Percentiles rank a stretch among this genome's conserved stretches.
Conservation (phyloP, 2,113 vertebrate genomes). For the Chelonoidis abingdonii region DNA sequence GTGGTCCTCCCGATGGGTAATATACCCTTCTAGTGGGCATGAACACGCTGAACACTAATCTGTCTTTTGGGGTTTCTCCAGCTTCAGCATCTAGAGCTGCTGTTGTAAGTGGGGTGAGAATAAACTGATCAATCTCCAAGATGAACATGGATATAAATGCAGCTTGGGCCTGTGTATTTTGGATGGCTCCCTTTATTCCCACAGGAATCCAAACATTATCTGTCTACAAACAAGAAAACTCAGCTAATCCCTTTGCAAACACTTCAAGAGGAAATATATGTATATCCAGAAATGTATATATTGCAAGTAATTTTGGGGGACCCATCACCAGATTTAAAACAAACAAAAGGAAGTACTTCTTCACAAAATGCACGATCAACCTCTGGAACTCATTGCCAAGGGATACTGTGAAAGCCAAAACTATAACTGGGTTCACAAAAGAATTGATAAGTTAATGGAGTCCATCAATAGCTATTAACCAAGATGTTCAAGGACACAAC, state of each 20-base stretch:
- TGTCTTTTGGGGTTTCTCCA: conserved; percentile 72
- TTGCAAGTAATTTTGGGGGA: background rate
- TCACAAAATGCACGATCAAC: background rate
- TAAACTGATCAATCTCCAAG: conserved; percentile 84
- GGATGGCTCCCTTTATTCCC: conserved; percentile 73
- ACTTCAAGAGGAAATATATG: background rate
- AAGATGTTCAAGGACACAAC: background rate
- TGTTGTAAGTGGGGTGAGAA: conserved; percentile 76
- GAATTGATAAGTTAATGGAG: background rate
- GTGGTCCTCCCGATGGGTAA: conserved; percentile 79
- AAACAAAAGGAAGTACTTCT: background rate
- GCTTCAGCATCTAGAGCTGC: conserved; percentile 75
- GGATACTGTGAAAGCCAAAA: background rate
- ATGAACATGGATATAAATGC: conserved; percentile 79
- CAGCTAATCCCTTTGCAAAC: background rate
- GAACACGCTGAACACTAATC: conserved; percentile 69
- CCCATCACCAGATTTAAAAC: background rate
- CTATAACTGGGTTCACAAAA: background rate
- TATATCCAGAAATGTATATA: conserved; percentile 31
- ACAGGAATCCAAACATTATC: conserved; percentile 79
- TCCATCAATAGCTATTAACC: background rate
- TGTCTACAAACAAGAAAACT: conserved; percentile 62
- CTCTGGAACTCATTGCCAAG: background rate
- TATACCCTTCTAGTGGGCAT: conserved; percentile 57
- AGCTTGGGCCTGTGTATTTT: conserved; percentile 77